phyloP scores from a whole-genome alignment of 2,113 vertebrate genomes.

The Irena cyanogastra region DNA sequence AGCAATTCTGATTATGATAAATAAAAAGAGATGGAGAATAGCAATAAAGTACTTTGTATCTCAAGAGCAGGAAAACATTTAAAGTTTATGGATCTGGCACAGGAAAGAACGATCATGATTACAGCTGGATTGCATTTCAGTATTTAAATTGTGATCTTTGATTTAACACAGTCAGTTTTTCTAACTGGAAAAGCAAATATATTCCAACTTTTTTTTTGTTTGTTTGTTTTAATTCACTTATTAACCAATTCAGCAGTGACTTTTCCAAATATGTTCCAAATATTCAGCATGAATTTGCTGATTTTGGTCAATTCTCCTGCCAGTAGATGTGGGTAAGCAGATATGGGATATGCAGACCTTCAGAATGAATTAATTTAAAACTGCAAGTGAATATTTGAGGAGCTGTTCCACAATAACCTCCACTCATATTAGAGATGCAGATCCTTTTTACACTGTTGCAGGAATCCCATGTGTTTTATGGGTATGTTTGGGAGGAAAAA shows the following conservation, averaged over 20 bases:
- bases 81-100: conserved; percentile 29
- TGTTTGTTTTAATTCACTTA: neutral
- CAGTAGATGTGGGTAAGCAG: neutral
- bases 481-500: neutral
- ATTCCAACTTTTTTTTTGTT: neutral
- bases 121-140: conserved; percentile 18
- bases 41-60: neutral
- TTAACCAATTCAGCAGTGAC: neutral
- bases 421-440: neutral
- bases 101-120: neutral
- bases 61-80: neutral
- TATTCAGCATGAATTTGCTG: neutral
- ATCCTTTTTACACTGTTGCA: neutral
- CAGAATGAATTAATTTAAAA: neutral
- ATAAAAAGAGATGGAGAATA: conserved; percentile 1
- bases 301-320: neutral
- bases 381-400: neutral
- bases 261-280: neutral
- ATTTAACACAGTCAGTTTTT: conserved; percentile 7
- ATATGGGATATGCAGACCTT: neutral
- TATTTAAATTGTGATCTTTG: conserved; percentile 13
- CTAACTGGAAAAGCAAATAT: neutral
- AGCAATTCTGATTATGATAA: neutral
- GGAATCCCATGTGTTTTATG: neutral
- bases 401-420: neutral